Base-by-base conservation (phyloP, 2,888 invertebrate species). In the Thereva unica region DNA sequence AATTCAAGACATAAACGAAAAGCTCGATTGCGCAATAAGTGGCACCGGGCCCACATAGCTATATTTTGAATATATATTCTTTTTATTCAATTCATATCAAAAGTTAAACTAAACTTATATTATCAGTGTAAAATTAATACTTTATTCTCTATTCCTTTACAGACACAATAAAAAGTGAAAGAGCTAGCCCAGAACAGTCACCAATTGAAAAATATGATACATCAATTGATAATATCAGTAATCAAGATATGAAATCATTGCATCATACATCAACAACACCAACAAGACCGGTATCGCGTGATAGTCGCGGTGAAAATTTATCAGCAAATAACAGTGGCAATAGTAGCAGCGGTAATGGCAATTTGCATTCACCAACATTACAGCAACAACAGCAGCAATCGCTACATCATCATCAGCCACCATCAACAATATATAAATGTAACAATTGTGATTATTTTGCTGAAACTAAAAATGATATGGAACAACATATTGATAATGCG, bases 371-470 rank as follows among this genome's bases (percentile, higher is more conserved):
- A 4, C 73, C 72, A 4, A 73, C 73, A 63, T 47, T 47, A 47
- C 47, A 47, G 4, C 83, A 83, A 73, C 82, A 82, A 72, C 83
- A 83, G 64, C 82, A 82, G 70, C 82, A 82, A 65, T 57, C 47
- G 6, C 34, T 45, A n/a, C 50, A 56, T 12, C 59, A 12, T 12
- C 12, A 38, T 12, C 49, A 56, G 23, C 66, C 69, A 64, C 69
- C 72, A 49, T 69, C 73, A 52, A 72, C 77, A 9, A 75, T 81
- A 34, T 78, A 76, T 52, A 81, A 80, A 69, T 81, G 81, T 69
- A 80, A 77, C 68, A 74, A 75, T 55, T 81, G 81, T 71, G 80
- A 80, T 68, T 79, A 75, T 71, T 78, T 80, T 70, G 75, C 76
- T 35, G 79, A 80, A 72, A 72, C 75, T 0, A 79, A 77, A 68